Evolutionary conservation across 1,140 invertebrate genomes (phyloP), one percentile per base, ranked within the genome.

Genomic region (Philotrypesis tridentata): DNA sequence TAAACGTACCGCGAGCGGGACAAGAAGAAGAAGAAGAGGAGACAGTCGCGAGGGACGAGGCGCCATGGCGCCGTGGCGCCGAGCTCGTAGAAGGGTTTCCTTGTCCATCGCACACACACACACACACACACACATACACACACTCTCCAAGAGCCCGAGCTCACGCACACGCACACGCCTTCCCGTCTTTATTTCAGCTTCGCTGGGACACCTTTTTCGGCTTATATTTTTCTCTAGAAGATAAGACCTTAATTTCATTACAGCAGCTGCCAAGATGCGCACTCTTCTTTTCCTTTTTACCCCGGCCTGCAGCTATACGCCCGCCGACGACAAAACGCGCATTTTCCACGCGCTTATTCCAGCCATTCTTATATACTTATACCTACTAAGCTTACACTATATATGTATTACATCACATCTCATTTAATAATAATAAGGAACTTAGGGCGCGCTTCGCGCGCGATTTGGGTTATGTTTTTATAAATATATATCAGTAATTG

Each of bases 31-130:
- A n/a, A 67, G 37, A 67, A 55, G 48, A 55, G 48, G 74, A 76
- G 48, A 25, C 48, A 27, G 21, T 33, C 61, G 65, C 80, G 67
- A 77, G 84, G 79, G 86, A 85, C 80, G 85, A 91, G 90, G 90
- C 90, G 91, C 91, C 91, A 91, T 90, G 91, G 90, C 91, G 91
- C 91, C 91, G 90, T 90, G 91, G 90, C 91, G 91, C 91, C 91
- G 90, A 87, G 87, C 85, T 86, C 90, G 89, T 92, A 92, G 91
- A 92, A 92, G 91, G 91, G 90, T 92, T 92, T 92, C 85, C 91
- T 91, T 92, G 91, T 92, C 91, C 84, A 86, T 82, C 86, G 80
- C 87, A 84, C 88, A 89, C 86, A 37, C 31, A 37, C 63, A 11
- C 7, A 31, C 29, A 21, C 17, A n/a, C 14, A 14, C 60, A 9